A percentile compares a stretch with the other conserved stretches of the same genome.
Conservation (phyloP, 2,888 invertebrate genomes). For the Serrognathus titanus region DNA sequence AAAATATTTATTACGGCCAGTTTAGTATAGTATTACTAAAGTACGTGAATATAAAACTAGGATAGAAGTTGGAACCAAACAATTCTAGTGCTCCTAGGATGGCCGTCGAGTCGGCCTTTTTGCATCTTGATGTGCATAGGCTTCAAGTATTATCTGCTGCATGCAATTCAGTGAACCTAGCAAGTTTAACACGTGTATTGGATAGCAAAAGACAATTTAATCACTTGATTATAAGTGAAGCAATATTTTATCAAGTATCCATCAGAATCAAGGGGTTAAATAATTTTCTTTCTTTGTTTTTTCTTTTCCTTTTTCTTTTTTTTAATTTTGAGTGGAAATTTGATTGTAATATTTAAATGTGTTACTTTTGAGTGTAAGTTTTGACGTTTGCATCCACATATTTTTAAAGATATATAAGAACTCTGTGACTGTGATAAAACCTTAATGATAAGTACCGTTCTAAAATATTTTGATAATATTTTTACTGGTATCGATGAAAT, state of each 20-base stretch:
- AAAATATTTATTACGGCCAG: constrained; percentile 58
- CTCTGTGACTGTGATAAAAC: constrained; percentile 48
- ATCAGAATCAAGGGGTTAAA: constrained; percentile 15
- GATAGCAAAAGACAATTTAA: background rate
- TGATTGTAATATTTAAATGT: constrained; percentile 4
- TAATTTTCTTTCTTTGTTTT: constrained; percentile 4
- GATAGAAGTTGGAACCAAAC: constrained; percentile 49
- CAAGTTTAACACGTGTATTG: constrained; percentile 34
- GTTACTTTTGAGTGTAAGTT: background rate
- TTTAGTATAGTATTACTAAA: constrained; percentile 66
- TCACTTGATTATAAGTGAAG: background rate
- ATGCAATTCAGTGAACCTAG: constrained; percentile 47
- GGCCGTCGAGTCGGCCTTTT: constrained; percentile 38
- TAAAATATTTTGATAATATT: constrained; percentile 19
- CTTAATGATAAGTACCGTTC: constrained; percentile 31
- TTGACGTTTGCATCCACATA: constrained; percentile 37
- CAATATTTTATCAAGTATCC: constrained; percentile 1
- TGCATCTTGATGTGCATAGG: constrained; percentile 49
- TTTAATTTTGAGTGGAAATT: background rate
- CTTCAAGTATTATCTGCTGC: constrained; percentile 47
- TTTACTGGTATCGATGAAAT: no score
- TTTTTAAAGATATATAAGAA: constrained; percentile 37
- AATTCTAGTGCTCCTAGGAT: constrained; percentile 44
- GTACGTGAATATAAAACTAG: constrained; percentile 36
- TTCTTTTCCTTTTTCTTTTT: background rate